These are phyloP conservation scores for Nymphicus hollandicus DNA, from an alignment of 2,113 vertebrate genomes.

Conservation along the genomic window DNA sequence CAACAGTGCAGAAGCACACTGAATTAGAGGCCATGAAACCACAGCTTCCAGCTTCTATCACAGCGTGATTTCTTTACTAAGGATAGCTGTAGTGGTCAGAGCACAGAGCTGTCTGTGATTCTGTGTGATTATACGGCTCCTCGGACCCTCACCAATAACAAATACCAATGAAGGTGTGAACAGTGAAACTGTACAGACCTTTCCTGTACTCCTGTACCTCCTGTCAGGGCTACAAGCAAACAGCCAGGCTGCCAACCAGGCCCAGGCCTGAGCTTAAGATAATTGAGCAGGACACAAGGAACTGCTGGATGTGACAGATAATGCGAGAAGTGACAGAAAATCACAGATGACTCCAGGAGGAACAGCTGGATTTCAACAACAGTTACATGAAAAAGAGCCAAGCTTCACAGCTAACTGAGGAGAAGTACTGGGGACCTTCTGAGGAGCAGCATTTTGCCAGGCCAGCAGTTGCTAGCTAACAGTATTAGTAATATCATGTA, in stretches of 20 bases:
- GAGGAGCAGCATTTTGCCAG: not conserved
- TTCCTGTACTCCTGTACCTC: not conserved
- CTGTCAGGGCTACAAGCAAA: not conserved
- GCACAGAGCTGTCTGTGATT: not conserved
- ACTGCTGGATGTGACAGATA: not conserved
- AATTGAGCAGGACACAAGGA: not conserved
- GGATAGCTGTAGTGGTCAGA: not conserved
- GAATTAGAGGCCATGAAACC: not conserved
- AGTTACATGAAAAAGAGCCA: not conserved
- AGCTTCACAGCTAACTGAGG: not conserved
- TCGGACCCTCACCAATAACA: not conserved
- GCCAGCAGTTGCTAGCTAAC: not conserved
- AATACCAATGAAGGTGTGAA: not conserved
- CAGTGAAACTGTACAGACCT: not conserved
- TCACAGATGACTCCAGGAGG: rapidly evolving
- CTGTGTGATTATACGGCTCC: not conserved
- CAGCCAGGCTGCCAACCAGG: not conserved
- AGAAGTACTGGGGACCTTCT: not conserved
- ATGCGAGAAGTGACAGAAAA: not conserved
- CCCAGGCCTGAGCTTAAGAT: not conserved
- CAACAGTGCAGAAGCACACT: not conserved
- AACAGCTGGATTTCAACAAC: not conserved
- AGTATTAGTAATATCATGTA: not conserved
- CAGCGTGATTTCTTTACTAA: not conserved
- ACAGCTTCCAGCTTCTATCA: not conserved